Evolutionary conservation across 2,797 vertebrate genomes (phyloP), one percentile per base, ranked within the genome.

Genomic region (Sparidentex hasta): DNA sequence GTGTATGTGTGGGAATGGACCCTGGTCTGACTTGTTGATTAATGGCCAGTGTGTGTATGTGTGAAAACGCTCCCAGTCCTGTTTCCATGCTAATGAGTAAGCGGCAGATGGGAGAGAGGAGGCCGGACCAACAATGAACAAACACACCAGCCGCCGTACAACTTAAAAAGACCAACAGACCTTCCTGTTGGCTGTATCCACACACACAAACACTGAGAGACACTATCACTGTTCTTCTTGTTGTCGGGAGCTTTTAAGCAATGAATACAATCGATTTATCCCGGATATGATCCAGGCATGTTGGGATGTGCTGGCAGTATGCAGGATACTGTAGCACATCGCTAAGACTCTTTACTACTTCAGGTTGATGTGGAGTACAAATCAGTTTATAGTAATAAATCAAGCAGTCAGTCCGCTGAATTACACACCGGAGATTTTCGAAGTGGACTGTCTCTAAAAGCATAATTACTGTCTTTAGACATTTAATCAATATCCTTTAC

Each of bases 21-120:
- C 89, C 71, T 72, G 90, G 91, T 93, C 93, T 94, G 93, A 94
- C 93, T 94, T 93, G 91, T 94, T 94, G 93, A 94, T 94, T 94
- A 94, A 94, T 94, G 92, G 93, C 92, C 84, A 93, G 88, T 93
- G 92, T 93, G 91, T 93, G 93, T 93, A 93, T 94, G 93, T 93
- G 93, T 93, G 93, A 94, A 93, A 94, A 93, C 61, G 77, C 90
- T 92, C 87, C 74, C 17, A 78, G 92, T 91, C 92, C 93, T 92
- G 93, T 94, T 94, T 94, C 93, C 91, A 94, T 94, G 93, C 93
- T 93, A 94, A 94, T 94, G 93, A 93, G 92, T 59, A 82, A 82
- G 87, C 84, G 64, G 91, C 93, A 94, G 93, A 94, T 94, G 93
- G 93, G 93, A 92, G 89, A 92, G 93, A 94, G 90, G 87, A 90